phyloP scores from a whole-genome alignment of 2,797 vertebrate species.

The Cossypha heuglini region DNA sequence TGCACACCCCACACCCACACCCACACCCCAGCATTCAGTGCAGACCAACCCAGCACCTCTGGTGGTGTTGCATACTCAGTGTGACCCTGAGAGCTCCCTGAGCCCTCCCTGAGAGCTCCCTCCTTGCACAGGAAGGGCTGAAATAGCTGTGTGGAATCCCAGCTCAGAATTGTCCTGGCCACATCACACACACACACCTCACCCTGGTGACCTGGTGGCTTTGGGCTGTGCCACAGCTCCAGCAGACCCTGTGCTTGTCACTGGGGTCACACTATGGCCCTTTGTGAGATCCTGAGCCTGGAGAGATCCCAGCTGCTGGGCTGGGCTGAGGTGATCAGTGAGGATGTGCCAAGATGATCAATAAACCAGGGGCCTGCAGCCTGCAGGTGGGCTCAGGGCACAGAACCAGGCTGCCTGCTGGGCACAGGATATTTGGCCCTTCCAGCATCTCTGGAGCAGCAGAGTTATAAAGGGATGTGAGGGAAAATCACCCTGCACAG shows the following conservation, averaged over 20 bases:
- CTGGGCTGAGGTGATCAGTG: not conserved
- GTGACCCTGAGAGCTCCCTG: not conserved
- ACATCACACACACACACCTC: not conserved
- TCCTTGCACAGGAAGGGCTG: not conserved
- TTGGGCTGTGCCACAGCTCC: not conserved
- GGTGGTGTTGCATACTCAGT: not conserved
- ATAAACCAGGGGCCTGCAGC: rapidly evolving
- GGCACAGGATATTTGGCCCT: not conserved
- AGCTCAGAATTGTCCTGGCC: rapidly evolving
- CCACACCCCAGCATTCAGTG: not conserved
- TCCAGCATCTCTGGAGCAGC: not conserved
- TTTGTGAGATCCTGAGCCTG: not conserved
- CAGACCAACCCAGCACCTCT: not conserved
- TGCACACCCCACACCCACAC: too few relatives aligned
- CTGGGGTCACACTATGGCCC: not conserved
- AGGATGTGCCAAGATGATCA: rapidly evolving
- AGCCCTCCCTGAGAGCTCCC: too few relatives aligned
- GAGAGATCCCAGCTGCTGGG: not conserved
- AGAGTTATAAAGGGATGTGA: not conserved
- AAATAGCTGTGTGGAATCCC: not conserved
- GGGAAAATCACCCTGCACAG: rapidly evolving
- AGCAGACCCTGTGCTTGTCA: not conserved
- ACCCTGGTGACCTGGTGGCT: rapidly evolving
- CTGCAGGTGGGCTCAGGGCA: not conserved
- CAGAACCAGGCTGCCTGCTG: not conserved